Evolutionary conservation across 2,888 invertebrate species (phyloP), one percentile per base, ranked within the genome.

Genomic region (Parochlus steinenii): DNA sequence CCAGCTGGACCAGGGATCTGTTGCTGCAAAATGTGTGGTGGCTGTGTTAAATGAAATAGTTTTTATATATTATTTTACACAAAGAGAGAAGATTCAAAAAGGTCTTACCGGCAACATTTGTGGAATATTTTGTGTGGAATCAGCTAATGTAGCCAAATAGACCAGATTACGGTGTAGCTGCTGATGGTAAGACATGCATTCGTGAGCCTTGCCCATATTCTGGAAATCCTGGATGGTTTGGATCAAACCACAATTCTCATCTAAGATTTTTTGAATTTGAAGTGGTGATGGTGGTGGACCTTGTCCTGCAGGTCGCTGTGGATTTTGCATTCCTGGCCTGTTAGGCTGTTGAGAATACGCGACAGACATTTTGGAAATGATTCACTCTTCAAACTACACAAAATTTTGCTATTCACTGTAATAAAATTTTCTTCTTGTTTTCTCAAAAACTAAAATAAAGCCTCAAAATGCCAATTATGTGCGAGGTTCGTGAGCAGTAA

Each of bases 211-310:
- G 40, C 93, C 95, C 65, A 90, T 90, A 44, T 75, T 82, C 62
- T 97, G 95, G 61, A 80, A 93, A 47, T 97, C 95, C 57, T 90
- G 85, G 52, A 97, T 93, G 6, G 89, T 87, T 64, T 93, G 89
- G 49, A 97, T 95, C 28, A 97, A 67, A 55, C 92, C 89, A 47
- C 85, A 85, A 58, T 97, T 97, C 62, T 97, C 97, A 63, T 97
- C 95, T 40, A 97, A 67, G 74, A 97, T 80, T 71, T 93, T 87
- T 57, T 89, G 87, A 48, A 89, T 82, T 60, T 85, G 85, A 31
- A 77, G 76, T 40, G 82, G 76, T 55, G 71, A 85, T 26, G 82
- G 74, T 33, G 85, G 78, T 40, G 70, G 72, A 38, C 71, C 67
- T 29, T 65, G 65, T 29, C 64, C 62, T 24, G 70, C 67, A 43